These are phyloP conservation scores for Mesoclemmys tuberculata DNA, from an alignment of 2,113 vertebrate species.

Conservation along the genomic window DNA sequence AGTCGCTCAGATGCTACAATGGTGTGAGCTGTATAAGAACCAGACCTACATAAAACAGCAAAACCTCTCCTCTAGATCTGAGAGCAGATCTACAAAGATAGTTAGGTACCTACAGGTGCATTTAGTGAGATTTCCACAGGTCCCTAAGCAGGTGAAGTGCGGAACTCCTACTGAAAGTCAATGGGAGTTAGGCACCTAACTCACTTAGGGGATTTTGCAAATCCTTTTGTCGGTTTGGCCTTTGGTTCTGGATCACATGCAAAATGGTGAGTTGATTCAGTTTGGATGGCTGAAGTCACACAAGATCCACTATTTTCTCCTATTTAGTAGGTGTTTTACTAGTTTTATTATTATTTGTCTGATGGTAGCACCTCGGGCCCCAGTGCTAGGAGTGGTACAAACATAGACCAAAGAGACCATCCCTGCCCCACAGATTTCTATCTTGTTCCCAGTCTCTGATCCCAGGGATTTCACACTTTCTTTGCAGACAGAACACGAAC, in stretches of 20 bases:
- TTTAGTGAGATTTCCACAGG: not conserved
- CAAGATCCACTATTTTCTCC: not conserved
- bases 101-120: not conserved
- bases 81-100: not conserved
- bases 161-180: not conserved
- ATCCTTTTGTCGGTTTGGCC: not conserved
- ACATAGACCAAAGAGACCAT: not conserved
- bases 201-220: not conserved
- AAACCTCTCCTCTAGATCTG: not conserved
- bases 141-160: not conserved
- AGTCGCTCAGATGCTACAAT: not conserved
- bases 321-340: not conserved
- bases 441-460: not conserved
- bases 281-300: not conserved
- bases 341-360: not conserved
- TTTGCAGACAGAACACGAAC: not conserved
- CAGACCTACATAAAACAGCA: not conserved
- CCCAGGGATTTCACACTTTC: not conserved
- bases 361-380: not conserved
- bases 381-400: not conserved
- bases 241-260: not conserved
- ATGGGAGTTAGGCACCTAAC: not conserved
- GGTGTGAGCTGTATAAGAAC: not conserved
- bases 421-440: not conserved
- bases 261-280: not conserved